A percentile compares a stretch with the other conserved stretches of the same genome.
These are phyloP conservation scores for Entomobrya multifasciata DNA, from an alignment of 2,888 invertebrate species.

Conservation along the genomic window DNA sequence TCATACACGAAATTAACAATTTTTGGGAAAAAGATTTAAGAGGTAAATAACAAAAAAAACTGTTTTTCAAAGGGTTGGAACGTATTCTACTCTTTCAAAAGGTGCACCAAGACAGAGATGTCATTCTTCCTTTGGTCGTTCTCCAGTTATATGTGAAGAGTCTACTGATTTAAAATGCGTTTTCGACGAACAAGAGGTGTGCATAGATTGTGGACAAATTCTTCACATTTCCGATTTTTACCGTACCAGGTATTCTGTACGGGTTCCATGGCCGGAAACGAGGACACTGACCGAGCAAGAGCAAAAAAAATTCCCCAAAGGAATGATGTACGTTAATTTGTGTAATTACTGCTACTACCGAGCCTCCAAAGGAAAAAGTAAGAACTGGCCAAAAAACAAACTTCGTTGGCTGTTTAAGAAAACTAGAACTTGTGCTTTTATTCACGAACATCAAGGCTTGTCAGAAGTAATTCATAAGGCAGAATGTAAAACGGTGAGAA, in stretches of 20 bases:
- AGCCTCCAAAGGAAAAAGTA: slow-evolving; percentile 35
- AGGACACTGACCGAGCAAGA: background rate
- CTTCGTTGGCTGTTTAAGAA: slow-evolving; percentile 58
- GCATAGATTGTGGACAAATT: slow-evolving; percentile 48
- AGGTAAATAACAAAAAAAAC: background rate
- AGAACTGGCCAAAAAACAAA: slow-evolving; percentile 54
- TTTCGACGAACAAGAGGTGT: background rate
- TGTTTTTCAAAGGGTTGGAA: slow-evolving; percentile 27
- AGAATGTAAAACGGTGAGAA: slow-evolving; percentile 34
- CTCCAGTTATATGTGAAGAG: background rate
- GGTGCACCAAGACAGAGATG: background rate
- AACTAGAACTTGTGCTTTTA: slow-evolving; percentile 60
- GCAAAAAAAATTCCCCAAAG: slow-evolving; percentile 39
- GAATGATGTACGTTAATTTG: slow-evolving; percentile 39
- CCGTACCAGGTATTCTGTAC: slow-evolving; percentile 31
- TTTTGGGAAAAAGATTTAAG: no score
- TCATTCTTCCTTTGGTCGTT: slow-evolving; percentile 48
- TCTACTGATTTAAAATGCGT: slow-evolving; percentile 29
- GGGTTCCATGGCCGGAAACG: slow-evolving; percentile 43
- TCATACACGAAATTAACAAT: no score
- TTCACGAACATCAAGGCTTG: slow-evolving; percentile 65
- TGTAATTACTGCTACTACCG: slow-evolving; percentile 55
- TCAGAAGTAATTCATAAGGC: slow-evolving; percentile 27
- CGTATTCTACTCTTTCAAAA: background rate
- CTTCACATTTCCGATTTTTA: slow-evolving; percentile 38